A percentile compares a stretch with the other conserved stretches of the same genome.
Evolutionary conservation across 2,797 vertebrate species (phyloP).

Genomic region (Denticeps clupeoides): DNA sequence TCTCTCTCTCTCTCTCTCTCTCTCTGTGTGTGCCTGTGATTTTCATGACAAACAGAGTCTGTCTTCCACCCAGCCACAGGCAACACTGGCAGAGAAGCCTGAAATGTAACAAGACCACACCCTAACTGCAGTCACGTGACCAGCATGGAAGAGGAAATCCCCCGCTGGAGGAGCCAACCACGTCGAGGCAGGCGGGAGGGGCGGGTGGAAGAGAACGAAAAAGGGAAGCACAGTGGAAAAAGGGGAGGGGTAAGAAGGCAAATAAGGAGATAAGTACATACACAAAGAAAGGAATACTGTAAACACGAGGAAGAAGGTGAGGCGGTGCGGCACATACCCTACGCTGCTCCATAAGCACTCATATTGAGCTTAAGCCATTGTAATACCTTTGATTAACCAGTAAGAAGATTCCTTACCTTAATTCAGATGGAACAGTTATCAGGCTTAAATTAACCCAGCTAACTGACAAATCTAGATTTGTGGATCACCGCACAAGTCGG

Average conservation of each 20-base stretch:
- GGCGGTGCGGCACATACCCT: too few relatives aligned
- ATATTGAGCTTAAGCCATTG: too few relatives aligned
- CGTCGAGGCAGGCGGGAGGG: conserved; percentile 2
- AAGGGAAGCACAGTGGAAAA: neutral
- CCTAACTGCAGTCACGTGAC: conserved; percentile 60
- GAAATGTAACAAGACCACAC: conserved; percentile 56
- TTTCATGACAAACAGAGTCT: neutral
- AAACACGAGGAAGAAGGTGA: neutral
- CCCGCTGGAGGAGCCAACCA: conserved; percentile 26
- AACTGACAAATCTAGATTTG: too few relatives aligned
- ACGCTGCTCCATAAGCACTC: too few relatives aligned
- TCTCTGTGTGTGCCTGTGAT: neutral
- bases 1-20: too few relatives aligned
- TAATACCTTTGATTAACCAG: too few relatives aligned
- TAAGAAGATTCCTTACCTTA: too few relatives aligned
- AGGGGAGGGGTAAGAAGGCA: neutral
- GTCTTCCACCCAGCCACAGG: neutral
- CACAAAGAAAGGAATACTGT: neutral
- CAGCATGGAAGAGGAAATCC: conserved; percentile 53
- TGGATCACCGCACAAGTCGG: too few relatives aligned
- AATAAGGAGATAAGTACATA: too few relatives aligned
- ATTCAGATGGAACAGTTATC: too few relatives aligned
- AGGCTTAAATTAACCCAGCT: too few relatives aligned
- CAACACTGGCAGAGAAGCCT: conserved; percentile 20
- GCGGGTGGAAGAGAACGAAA: neutral